Conservation (phyloP, 2,113 vertebrate species). For the Fukomys damarensis region DNA sequence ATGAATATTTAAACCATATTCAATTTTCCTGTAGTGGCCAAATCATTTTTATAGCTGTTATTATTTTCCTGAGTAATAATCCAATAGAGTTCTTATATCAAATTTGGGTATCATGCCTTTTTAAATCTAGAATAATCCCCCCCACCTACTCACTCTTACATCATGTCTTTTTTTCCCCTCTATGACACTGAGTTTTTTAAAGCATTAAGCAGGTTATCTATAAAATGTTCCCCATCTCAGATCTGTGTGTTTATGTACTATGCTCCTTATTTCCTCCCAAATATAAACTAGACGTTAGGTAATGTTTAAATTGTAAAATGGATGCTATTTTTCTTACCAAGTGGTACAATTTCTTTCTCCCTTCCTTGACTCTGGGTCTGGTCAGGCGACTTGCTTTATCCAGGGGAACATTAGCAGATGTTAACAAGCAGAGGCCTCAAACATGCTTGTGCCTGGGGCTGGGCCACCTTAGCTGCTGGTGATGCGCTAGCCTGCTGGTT, state of each 20-base stretch:
- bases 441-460: not conserved
- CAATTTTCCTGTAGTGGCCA: not conserved
- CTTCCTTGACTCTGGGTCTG: not conserved
- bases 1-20: not conserved
- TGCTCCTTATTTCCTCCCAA: not conserved
- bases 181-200: not conserved
- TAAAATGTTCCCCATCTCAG: not conserved
- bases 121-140: not conserved
- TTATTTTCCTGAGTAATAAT: conserved; percentile 3
- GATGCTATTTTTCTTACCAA: not conserved
- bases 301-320: not conserved
- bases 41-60: not conserved
- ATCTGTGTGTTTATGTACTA: not conserved
- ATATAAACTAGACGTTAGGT: not conserved
- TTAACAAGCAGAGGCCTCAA: not conserved
- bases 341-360: not conserved
- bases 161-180: not conserved
- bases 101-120: not conserved
- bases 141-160: not conserved
- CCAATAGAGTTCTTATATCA: not conserved
- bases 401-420: not conserved
- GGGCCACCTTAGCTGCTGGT: not conserved
- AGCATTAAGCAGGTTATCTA: not conserved
- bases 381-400: not conserved
- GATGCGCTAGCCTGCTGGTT: not conserved